These are phyloP conservation scores for Caenorhabditis sp. DNA, from an alignment of 2,888 invertebrate species.

Conservation along the genomic window DNA sequence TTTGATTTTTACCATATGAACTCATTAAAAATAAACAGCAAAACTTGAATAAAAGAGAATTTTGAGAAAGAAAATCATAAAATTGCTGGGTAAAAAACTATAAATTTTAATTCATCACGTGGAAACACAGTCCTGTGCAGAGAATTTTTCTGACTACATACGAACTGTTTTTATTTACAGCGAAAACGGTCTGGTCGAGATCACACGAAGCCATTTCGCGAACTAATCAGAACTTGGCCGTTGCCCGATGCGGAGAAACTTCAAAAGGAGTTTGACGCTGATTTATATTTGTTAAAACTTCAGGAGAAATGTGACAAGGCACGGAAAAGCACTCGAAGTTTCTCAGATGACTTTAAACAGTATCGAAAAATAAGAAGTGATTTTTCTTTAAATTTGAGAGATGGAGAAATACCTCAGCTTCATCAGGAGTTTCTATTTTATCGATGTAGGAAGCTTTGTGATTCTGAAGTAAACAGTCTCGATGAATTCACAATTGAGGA, in stretches of 20 bases:
- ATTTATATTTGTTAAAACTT: conserved; percentile 22
- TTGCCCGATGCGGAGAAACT: conserved; percentile 17
- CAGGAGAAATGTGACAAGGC: conserved; percentile 24
- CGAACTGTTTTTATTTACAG: conserved; percentile 10
- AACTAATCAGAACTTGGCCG: conserved; percentile 52
- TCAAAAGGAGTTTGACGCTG: conserved; percentile 38
- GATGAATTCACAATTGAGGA: neutral
- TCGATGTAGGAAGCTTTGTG: conserved; percentile 23
- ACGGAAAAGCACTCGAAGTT: conserved; percentile 7
- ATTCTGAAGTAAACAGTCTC: neutral
- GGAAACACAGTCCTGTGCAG: no score
- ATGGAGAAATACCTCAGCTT: conserved; percentile 8
- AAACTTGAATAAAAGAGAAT: neutral
- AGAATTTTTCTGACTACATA: no score
- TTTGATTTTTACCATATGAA: neutral
- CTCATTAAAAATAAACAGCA: neutral
- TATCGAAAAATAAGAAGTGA: conserved; percentile 7
- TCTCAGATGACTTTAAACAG: conserved; percentile 1
- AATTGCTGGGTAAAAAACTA: no score
- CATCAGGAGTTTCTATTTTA: conserved; percentile 7
- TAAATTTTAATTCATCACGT: no score
- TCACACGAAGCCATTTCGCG: conserved; percentile 27
- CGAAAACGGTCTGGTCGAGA: conserved; percentile 20
- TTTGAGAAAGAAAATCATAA: no score
- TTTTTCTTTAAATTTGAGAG: conserved; percentile 6